phyloP scores from a whole-genome alignment of 2,797 vertebrate genomes.

The Ara ararauna region DNA sequence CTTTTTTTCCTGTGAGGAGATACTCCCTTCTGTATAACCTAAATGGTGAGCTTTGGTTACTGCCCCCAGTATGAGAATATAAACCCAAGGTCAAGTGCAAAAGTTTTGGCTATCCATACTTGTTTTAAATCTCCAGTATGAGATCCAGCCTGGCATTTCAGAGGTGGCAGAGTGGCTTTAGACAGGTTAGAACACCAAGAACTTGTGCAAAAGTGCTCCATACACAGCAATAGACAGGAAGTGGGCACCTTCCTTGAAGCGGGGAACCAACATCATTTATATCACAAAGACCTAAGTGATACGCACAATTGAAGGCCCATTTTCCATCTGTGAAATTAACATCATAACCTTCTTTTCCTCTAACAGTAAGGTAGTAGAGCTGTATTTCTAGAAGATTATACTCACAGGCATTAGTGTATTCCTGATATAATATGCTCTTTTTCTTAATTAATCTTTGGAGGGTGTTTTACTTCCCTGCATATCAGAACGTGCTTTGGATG shows the following conservation, averaged over 20 bases:
- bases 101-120: background rate
- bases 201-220: background rate
- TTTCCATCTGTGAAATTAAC: background rate
- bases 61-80: background rate
- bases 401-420: background rate
- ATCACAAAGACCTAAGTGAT: background rate
- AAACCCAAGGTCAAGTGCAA: background rate
- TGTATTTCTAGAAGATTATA: background rate
- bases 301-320: background rate
- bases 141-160: background rate
- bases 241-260: background rate
- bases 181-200: background rate
- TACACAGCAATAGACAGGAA: background rate
- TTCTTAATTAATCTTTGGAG: background rate
- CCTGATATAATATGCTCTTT: background rate
- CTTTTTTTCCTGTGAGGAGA: background rate
- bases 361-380: background rate
- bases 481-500: background rate
- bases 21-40: background rate
- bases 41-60: background rate
- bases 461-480: background rate
- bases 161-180: background rate
- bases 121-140: background rate
- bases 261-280: background rate
- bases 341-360: background rate